Percentiles rank a stretch among this genome's conserved stretches.
phyloP scores from a whole-genome alignment of 2,888 invertebrate species.

The Pyrgus malvae region DNA sequence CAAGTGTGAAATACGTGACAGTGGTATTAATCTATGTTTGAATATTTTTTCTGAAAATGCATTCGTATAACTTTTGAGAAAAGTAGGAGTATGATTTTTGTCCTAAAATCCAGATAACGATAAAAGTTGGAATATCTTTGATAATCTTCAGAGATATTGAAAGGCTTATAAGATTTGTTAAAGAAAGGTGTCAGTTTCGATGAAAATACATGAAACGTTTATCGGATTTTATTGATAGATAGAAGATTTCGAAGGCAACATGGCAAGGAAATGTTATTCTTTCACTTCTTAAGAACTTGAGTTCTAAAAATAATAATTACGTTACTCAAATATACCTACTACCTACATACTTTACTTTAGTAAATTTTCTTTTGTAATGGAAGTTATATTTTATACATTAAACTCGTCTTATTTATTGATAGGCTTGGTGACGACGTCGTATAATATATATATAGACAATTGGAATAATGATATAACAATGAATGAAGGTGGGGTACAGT shows the following conservation, averaged over 20 bases:
- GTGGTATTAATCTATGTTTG: slow-evolving; percentile 10
- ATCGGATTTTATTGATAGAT: no score
- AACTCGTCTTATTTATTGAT: no score
- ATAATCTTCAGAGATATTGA: background rate
- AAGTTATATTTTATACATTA: no score
- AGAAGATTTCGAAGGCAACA: no score
- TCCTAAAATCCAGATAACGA: background rate
- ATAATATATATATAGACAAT: no score
- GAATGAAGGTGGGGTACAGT: background rate
- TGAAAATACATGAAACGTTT: background rate
- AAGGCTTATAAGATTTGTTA: background rate
- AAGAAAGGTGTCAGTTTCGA: background rate
- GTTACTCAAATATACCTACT: no score
- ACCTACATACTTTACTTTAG: no score
- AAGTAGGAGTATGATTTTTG: slow-evolving; percentile 2
- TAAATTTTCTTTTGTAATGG: no score
- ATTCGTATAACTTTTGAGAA: slow-evolving; percentile 5
- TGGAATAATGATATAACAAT: background rate
- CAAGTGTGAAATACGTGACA: slow-evolving; percentile 23
- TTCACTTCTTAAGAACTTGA: no score
- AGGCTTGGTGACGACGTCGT: no score
- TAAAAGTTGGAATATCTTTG: background rate
- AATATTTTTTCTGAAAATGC: background rate
- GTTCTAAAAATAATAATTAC: no score
- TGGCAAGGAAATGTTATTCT: no score